These are phyloP conservation scores for Euglossa dilemma DNA, from an alignment of 1,140 invertebrate genomes.

Conservation along the genomic window DNA sequence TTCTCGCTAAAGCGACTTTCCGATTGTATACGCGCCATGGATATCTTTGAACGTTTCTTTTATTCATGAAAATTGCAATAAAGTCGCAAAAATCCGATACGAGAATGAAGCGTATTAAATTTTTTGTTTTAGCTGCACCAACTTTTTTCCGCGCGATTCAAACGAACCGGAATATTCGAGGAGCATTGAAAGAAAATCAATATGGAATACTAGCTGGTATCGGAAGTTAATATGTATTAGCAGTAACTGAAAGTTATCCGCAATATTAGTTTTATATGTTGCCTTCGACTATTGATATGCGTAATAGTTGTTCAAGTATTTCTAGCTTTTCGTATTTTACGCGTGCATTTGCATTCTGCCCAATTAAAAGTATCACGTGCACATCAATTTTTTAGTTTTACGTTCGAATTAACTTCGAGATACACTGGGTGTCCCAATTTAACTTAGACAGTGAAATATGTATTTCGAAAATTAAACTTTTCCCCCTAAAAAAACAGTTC, in stretches of 20 bases:
- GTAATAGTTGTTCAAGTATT: too few relatives aligned
- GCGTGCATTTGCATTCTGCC: too few relatives aligned
- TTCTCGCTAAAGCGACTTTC: background rate
- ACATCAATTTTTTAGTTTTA: too few relatives aligned
- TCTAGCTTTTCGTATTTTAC: too few relatives aligned
- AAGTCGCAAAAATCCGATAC: background rate
- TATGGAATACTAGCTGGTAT: background rate
- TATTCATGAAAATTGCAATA: constrained; percentile 12
- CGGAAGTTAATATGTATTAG: background rate
- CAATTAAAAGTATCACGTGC: too few relatives aligned
- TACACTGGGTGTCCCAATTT: too few relatives aligned
- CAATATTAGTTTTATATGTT: background rate
- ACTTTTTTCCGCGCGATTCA: background rate
- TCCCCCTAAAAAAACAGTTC: too few relatives aligned
- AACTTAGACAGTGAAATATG: too few relatives aligned
- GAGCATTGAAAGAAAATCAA: constrained; percentile 11
- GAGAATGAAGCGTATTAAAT: constrained; percentile 2
- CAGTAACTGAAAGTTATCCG: background rate
- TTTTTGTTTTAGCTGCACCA: background rate
- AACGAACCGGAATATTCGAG: constrained; percentile 5
- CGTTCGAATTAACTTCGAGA: too few relatives aligned
- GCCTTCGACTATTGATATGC: background rate
- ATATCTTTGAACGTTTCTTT: background rate
- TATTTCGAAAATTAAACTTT: too few relatives aligned
- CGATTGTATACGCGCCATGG: too few relatives aligned